phyloP scores from a whole-genome alignment of 2,888 invertebrate species.

The Acrobasis consociella region DNA sequence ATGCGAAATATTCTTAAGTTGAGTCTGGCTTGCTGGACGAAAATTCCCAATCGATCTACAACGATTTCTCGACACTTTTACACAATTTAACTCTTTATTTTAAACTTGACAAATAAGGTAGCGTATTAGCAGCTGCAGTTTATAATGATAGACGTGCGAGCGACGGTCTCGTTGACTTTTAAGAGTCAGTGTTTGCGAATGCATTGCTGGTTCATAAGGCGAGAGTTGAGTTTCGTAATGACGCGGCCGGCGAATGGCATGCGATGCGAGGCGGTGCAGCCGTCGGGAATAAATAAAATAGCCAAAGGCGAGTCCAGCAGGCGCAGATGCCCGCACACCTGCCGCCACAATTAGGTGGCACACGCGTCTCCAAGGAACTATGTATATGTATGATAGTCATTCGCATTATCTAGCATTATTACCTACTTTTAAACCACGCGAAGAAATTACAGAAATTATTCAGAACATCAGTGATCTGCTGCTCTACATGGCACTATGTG shows the following conservation, averaged over 20 bases:
- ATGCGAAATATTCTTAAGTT: conserved; percentile 31
- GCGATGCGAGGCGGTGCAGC: conserved; percentile 42
- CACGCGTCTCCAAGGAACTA: conserved; percentile 55
- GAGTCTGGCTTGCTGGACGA: neutral
- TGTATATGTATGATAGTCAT: neutral
- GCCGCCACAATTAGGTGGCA: conserved; percentile 69
- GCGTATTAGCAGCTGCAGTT: conserved; percentile 55
- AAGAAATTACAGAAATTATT: too few species aligned
- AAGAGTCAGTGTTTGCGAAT: conserved; percentile 42
- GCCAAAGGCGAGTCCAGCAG: conserved; percentile 59
- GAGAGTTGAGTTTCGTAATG: conserved; percentile 43
- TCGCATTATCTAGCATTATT: conserved; percentile 7
- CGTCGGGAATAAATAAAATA: conserved; percentile 60
- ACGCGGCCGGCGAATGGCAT: conserved; percentile 43
- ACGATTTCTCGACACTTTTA: neutral
- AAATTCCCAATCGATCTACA: neutral
- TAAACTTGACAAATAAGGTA: conserved; percentile 54
- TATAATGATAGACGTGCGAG: conserved; percentile 51
- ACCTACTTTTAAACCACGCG: neutral
- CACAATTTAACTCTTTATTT: conserved; percentile 33
- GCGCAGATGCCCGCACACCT: conserved; percentile 77
- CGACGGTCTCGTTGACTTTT: conserved; percentile 47
- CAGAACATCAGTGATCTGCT: neutral
- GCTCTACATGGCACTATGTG: neutral
- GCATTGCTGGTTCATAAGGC: conserved; percentile 56